Evolutionary conservation across 1,140 invertebrate species (phyloP), one percentile per base, ranked within the genome.

Genomic region (Atopsyche davidsoni): DNA sequence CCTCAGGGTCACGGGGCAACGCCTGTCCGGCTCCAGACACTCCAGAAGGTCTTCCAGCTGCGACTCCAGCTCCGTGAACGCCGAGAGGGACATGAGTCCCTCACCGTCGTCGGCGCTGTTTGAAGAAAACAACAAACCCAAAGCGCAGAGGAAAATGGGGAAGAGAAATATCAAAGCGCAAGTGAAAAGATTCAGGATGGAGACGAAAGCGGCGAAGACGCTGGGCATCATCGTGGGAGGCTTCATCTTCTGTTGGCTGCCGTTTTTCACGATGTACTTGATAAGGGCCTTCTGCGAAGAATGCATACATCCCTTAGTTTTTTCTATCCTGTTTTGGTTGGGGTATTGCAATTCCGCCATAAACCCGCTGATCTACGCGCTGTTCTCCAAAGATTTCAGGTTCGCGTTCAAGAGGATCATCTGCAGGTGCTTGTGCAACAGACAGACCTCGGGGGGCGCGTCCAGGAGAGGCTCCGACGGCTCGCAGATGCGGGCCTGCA

Each of bases 301-400:
- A 43, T 91, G 87, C 66, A 88, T 92, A 23, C 79, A 86, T 44
- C 80, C 82, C 1, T 76, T 88, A 34, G 71, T 92, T 24, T 93
- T 96, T 70, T 93, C 87, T 31, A 80, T 96, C 1, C 80, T 96
- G 4, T 97, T 96, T 69, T 98, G 94, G 93, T 77, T 98, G 18
- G 95, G 95, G 1, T 98, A 98, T 67, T 92, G 91, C 65, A 98
- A 98, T 69, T 94, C 89, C 9, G 92, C 92, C 17, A 85, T 95
- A 51, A 97, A 96, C 67, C 94, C 93, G 1, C 80, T 88, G 59
- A 90, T 92, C 55, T 96, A 95, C 65, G 91, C 90, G 4, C 77
- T 93, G 36, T 94, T 95, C 68, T 92, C 89, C 59, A 88, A 89
- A 66, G 90, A 93, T 67, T 96, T 95, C 67, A 80, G 90, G 54